Evolutionary conservation across 2,888 invertebrate genomes (phyloP), one percentile per base, ranked within the genome.

Genomic region (Linyphia triangularis): DNA sequence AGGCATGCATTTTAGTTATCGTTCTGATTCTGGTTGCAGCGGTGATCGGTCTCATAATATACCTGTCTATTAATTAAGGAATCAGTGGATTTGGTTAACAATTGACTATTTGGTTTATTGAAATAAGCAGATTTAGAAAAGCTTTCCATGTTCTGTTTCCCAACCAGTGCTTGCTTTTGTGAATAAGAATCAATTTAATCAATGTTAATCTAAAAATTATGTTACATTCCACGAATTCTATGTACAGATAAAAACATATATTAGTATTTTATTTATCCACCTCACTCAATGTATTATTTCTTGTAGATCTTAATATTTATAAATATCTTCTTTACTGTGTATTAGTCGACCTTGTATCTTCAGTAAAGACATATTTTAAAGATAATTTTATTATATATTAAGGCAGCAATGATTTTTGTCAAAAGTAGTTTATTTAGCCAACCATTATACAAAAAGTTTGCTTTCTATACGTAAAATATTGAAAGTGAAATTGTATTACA

Each of bases 31-130:
- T 89, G 22, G 90, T 89, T 69, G 89, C 85, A 30, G 67, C 63
- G 43, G 69, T 90, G 13, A 90, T 90, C 65, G 77, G 88, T 33
- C 75, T 90, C 22, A 90, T 90, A 51, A 84, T 90, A 77, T 90
- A 72, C 43, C 70, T 90, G 19, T 81, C 89, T 16, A 40, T 40
- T 40, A 85, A 65, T 82, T 59, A 63, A 81, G 51, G 26, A 61
- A n/a, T 59, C n/a, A 19, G n/a, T 22, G 33, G 13, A 1, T 63
- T 22, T 63, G 70, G 22, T 63, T 40, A 19, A 30, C n/a, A 51
- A 51, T 30, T 70, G 37, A 16, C 13, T 33, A 33, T 22, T 51
- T 51, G 5, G 40, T 67, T 78, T 63, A 26, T 77, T 61, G n/a
- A 30, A 22, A 30, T n/a, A 63, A 33, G 63, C 37, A 30, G n/a